Evolutionary conservation across 2,113 vertebrate genomes (phyloP).

Genomic region (Perca fluviatilis): DNA sequence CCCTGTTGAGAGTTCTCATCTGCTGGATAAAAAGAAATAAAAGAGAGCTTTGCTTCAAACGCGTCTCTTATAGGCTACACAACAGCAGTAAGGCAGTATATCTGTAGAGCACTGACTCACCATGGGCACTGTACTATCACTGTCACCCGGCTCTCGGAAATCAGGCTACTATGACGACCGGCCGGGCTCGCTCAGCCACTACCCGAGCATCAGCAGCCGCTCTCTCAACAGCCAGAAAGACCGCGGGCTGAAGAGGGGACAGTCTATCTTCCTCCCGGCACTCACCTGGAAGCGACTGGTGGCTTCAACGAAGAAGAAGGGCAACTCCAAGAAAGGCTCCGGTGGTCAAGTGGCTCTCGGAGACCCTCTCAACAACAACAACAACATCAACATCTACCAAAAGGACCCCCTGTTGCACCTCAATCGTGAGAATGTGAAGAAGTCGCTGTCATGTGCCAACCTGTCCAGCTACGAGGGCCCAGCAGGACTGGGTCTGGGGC

Average conservation of each 20-base stretch:
- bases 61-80: background rate
- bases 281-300: conserved; percentile 89
- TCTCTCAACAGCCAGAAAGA: conserved; percentile 85
- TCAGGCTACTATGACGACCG: conserved; percentile 83
- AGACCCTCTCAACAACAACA: conserved; percentile 81
- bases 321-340: conserved; percentile 77
- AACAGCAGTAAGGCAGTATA: conserved; percentile 20
- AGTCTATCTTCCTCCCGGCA: conserved; percentile 87
- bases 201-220: conserved; percentile 85
- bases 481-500: conserved; percentile 73
- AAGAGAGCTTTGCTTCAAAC: conserved; percentile 4
- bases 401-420: conserved; percentile 83
- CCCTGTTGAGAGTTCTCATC: background rate
- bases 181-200: conserved; percentile 84
- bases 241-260: conserved; percentile 80
- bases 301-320: conserved; percentile 87
- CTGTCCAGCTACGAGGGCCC: conserved; percentile 86
- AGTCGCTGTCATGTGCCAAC: conserved; percentile 89
- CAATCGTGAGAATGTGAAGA: conserved; percentile 87
- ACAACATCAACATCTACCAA: conserved; percentile 83
- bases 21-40: conserved; percentile 35
- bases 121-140: conserved; percentile 88
- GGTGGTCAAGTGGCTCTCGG: conserved; percentile 25
- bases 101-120: conserved; percentile 48
- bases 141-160: conserved; percentile 85